These are phyloP conservation scores for Ophioninae sp. DNA, from an alignment of 2,888 invertebrate species.

Conservation along the genomic window DNA sequence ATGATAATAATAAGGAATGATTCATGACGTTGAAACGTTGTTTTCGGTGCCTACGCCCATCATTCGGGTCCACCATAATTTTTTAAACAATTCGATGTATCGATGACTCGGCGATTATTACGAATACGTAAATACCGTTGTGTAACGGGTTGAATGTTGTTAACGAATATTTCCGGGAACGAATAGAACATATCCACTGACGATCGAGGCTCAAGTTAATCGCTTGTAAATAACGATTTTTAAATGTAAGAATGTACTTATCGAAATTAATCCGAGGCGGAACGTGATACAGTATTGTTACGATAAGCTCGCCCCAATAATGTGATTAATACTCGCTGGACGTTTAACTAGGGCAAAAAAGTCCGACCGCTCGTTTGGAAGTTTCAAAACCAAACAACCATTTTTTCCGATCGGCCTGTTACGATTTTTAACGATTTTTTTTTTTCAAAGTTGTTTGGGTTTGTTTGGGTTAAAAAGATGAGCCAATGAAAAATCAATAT, in stretches of 20 bases:
- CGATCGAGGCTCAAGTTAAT: conserved; percentile 32
- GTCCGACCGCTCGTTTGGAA: too few relatives aligned
- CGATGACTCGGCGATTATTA: conserved; percentile 32
- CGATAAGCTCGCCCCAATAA: conserved; percentile 36
- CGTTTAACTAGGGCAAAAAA: neutral
- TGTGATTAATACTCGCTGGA: neutral
- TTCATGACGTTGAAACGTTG: conserved; percentile 32
- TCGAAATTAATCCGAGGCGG: conserved; percentile 10
- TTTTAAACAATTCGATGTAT: conserved; percentile 29
- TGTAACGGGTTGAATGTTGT: too few relatives aligned
- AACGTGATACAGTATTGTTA: conserved; percentile 48
- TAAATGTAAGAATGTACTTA: conserved; percentile 37
- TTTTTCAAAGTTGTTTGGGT: too few relatives aligned
- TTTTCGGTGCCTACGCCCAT: conserved; percentile 56
- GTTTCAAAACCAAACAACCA: too few relatives aligned
- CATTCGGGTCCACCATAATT: conserved; percentile 50
- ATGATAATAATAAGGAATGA: neutral
- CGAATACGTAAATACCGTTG: conserved; percentile 10
- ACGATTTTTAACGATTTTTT: neutral
- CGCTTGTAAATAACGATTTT: conserved; percentile 41
- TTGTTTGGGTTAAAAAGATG: too few relatives aligned
- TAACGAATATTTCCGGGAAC: neutral
- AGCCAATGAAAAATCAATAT: too few relatives aligned
- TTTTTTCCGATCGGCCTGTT: too few relatives aligned
- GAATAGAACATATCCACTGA: conserved; percentile 1